phyloP scores from a whole-genome alignment of 1,140 invertebrate species.

The Leptopilina boulardi region DNA sequence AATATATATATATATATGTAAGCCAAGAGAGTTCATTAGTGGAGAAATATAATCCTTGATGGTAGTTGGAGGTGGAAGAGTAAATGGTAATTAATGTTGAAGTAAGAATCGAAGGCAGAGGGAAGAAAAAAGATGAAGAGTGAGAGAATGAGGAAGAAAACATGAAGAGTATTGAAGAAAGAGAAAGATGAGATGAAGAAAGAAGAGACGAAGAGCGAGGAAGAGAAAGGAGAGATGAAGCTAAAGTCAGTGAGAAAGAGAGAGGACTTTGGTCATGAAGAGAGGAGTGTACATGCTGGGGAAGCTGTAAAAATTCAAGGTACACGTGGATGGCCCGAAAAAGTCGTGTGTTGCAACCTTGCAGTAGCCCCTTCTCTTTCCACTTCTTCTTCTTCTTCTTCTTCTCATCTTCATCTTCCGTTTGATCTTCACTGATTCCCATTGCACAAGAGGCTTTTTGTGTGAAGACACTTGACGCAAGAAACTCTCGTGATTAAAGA shows the following conservation, averaged over 20 bases:
- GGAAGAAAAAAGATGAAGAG: too few species aligned
- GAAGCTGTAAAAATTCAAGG: constrained; percentile 54
- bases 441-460: constrained; percentile 35
- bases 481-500: constrained; percentile 24
- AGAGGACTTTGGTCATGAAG: too few species aligned
- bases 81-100: not conserved
- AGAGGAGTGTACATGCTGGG: constrained; percentile 38
- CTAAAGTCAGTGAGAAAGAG: not conserved
- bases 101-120: not conserved
- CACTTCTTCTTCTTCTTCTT: constrained; percentile 10
- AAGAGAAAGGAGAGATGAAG: constrained; percentile 28
- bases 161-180: too few species aligned
- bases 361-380: constrained; percentile 29
- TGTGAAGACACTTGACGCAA: not conserved
- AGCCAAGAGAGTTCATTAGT: not conserved
- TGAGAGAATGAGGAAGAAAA: not conserved
- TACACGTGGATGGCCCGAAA: constrained; percentile 61
- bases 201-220: not conserved
- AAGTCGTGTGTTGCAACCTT: constrained; percentile 58
- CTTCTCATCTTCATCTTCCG: constrained; percentile 37
- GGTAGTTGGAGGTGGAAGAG: not conserved
- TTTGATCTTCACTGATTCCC: constrained; percentile 47
- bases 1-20: too few species aligned
- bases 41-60: too few species aligned
- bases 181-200: not conserved